phyloP scores from a whole-genome alignment of 2,797 vertebrate genomes.

The Poecilia gillii region DNA sequence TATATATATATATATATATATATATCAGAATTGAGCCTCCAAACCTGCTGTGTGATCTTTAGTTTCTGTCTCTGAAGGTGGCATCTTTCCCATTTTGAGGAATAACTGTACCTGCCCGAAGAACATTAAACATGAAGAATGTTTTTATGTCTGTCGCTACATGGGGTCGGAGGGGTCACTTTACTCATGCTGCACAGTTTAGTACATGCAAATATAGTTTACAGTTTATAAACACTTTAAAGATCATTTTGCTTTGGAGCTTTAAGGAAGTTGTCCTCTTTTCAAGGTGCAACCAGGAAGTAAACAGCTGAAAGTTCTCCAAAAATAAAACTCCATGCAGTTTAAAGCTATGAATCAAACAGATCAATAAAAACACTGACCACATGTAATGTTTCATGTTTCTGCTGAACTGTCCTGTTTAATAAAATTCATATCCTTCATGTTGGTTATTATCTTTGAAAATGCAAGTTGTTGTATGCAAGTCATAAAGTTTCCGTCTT shows the following conservation, averaged over 20 bases:
- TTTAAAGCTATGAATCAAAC: no score
- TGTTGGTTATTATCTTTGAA: background rate
- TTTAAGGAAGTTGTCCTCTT: background rate
- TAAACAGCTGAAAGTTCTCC: background rate
- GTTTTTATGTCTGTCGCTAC: background rate
- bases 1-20: no score
- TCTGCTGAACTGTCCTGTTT: background rate
- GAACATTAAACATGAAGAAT: background rate
- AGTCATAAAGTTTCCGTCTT: conserved; percentile 24
- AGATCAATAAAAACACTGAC: background rate
- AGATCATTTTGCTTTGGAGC: background rate
- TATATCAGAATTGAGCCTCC: no score
- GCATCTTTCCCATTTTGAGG: background rate
- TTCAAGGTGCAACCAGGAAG: background rate
- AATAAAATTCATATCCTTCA: background rate
- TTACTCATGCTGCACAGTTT: background rate
- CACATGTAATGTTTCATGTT: background rate
- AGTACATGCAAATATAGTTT: background rate
- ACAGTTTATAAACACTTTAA: background rate
- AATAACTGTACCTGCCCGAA: background rate
- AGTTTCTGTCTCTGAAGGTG: background rate
- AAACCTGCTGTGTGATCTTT: no score
- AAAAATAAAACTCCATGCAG: background rate
- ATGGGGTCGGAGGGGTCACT: background rate
- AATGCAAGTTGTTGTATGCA: no score